Evolutionary conservation across 2,888 invertebrate genomes (phyloP).

Genomic region (Andricus curvator): DNA sequence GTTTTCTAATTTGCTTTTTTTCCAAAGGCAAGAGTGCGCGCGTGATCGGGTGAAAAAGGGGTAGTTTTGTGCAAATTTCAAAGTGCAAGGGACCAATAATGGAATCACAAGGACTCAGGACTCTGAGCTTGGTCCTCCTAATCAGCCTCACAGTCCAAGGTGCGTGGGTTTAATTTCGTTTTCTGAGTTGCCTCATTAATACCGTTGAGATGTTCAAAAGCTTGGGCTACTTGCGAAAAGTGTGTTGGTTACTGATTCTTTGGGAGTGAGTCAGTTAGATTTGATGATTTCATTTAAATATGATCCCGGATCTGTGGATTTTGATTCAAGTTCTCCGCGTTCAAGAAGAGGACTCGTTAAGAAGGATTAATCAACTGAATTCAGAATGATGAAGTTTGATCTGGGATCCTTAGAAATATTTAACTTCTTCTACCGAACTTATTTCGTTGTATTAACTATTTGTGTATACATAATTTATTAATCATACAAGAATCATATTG

Average conservation of each 20-base stretch:
- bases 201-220: slow-evolving; percentile 7
- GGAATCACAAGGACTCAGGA: slow-evolving; percentile 55
- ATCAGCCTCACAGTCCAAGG: slow-evolving; percentile 62
- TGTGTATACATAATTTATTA: no score
- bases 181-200: not conserved
- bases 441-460: no score
- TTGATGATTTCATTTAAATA: slow-evolving; percentile 4
- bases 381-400: no score
- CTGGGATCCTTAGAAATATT: no score
- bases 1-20: not conserved
- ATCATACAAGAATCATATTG: no score
- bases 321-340: not conserved
- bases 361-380: no score
- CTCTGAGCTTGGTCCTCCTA: slow-evolving; percentile 56
- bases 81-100: slow-evolving; percentile 49
- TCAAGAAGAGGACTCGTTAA: not conserved
- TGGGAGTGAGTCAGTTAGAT: not conserved
- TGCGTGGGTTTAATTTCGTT: slow-evolving; percentile 52
- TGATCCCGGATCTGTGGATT: not conserved
- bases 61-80: slow-evolving; percentile 22
- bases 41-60: slow-evolving; percentile 13
- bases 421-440: no score
- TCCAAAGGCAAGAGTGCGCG: slow-evolving; percentile 21
- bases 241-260: not conserved
- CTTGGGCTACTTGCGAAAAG: slow-evolving; percentile 6